These are phyloP conservation scores for Diaphora mendica DNA, from an alignment of 2,888 invertebrate genomes.

Conservation along the genomic window DNA sequence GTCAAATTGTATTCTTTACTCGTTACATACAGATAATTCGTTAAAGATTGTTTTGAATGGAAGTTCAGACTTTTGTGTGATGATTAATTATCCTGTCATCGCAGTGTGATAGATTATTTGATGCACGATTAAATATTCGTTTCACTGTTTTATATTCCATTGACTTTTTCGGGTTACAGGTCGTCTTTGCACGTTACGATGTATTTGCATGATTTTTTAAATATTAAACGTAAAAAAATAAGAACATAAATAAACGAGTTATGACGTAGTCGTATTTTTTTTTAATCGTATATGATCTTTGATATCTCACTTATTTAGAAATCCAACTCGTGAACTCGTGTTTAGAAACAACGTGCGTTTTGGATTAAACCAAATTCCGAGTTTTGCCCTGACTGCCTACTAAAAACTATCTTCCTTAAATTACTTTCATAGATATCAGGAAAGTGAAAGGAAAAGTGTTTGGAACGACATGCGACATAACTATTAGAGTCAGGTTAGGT, in stretches of 20 bases:
- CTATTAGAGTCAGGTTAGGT: too few species aligned
- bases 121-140: conserved; percentile 7
- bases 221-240: not conserved
- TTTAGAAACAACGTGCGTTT: too few species aligned
- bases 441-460: not conserved
- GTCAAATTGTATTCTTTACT: conserved; percentile 1
- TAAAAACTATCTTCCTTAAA: too few species aligned
- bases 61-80: conserved; percentile 4
- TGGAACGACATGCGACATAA: too few species aligned
- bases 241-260: too few species aligned
- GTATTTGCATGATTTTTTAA: not conserved
- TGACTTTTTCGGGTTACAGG: not conserved
- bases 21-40: conserved; percentile 10
- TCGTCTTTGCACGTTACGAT: not conserved
- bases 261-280: not conserved
- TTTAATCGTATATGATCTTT: not conserved
- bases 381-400: too few species aligned
- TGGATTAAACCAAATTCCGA: too few species aligned
- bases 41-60: conserved; percentile 11
- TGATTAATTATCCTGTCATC: conserved; percentile 12
- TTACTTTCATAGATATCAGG: too few species aligned
- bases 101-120: not conserved
- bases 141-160: not conserved
- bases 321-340: too few species aligned
- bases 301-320: too few species aligned